Evolutionary conservation across 1,140 invertebrate species (phyloP).

Genomic region (Sarcophaga bullata): DNA sequence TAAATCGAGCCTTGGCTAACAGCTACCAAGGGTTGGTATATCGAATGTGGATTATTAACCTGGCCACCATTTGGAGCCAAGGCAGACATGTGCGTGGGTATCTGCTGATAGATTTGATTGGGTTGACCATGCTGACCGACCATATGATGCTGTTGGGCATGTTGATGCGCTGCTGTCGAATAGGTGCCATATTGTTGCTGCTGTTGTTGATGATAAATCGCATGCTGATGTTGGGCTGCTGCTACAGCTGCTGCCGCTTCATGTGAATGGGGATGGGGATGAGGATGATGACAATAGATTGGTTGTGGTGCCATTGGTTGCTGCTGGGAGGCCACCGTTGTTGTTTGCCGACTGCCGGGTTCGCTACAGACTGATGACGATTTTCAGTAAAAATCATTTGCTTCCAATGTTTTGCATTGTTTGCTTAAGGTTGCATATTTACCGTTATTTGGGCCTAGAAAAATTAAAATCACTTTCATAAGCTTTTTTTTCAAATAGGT

Average conservation of each 20-base stretch:
- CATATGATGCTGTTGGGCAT: constrained; percentile 55
- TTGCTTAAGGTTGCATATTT: constrained; percentile 93
- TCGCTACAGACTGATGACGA: constrained; percentile 70
- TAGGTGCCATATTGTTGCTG: constrained; percentile 62
- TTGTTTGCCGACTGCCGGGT: constrained; percentile 49
- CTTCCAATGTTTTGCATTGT: constrained; percentile 93
- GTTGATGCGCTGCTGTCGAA: constrained; percentile 57
- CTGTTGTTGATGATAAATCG: constrained; percentile 64
- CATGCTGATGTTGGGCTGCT: constrained; percentile 55
- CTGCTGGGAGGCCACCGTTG: constrained; percentile 38
- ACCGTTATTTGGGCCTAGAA: constrained; percentile 74
- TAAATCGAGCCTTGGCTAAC: constrained; percentile 62
- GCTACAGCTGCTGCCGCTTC: constrained; percentile 49
- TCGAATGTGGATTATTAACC: constrained; percentile 59
- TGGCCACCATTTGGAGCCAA: constrained; percentile 52
- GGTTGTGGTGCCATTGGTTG: constrained; percentile 64
- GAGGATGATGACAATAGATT: constrained; percentile 64
- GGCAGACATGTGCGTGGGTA: constrained; percentile 59
- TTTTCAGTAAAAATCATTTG: constrained; percentile 93
- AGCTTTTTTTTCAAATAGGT: neutral
- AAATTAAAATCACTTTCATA: constrained; percentile 41
- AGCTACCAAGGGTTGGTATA: constrained; percentile 62
- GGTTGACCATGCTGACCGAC: constrained; percentile 51
- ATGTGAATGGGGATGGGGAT: constrained; percentile 58
- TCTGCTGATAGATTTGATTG: constrained; percentile 64